A percentile compares a stretch with the other conserved stretches of the same genome.
Conservation (phyloP, 2,888 invertebrate species). For the Camponotus fellah region DNA sequence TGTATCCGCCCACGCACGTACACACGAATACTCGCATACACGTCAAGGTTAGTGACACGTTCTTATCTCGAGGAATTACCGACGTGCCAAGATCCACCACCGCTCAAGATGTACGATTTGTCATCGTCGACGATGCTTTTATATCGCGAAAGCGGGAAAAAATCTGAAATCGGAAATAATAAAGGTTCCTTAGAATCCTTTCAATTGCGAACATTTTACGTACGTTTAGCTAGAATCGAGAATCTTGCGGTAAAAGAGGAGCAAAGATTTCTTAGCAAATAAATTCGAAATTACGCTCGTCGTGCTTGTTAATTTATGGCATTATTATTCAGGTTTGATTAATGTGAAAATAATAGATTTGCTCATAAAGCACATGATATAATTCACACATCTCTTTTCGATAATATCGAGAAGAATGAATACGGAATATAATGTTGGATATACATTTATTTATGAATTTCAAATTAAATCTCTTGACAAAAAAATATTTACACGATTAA, state of each 20-base stretch:
- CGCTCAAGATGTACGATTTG: constrained; percentile 49
- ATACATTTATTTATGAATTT: background rate
- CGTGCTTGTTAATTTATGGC: background rate
- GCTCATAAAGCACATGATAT: background rate
- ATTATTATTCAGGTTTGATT: background rate
- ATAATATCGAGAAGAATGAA: too few species aligned
- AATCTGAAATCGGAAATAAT: constrained; percentile 27
- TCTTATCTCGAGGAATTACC: constrained; percentile 66
- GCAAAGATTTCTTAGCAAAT: background rate
- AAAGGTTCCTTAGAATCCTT: background rate
- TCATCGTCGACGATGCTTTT: background rate
- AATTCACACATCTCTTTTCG: background rate
- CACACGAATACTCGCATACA: constrained; percentile 55
- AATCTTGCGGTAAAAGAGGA: background rate
- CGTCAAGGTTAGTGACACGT: constrained; percentile 76
- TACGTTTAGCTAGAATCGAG: background rate
- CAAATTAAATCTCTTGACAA: background rate
- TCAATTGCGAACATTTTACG: too few species aligned
- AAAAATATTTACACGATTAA: background rate
- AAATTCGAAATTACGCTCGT: background rate
- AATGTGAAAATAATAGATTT: background rate
- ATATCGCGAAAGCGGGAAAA: constrained; percentile 23
- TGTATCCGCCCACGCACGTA: constrained; percentile 73
- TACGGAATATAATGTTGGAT: background rate
- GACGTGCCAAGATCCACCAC: constrained; percentile 51